A percentile compares a stretch with the other conserved stretches of the same genome.
These are phyloP conservation scores for Orientallactaga bullata DNA, from an alignment of 2,113 vertebrate genomes.

Conservation along the genomic window DNA sequence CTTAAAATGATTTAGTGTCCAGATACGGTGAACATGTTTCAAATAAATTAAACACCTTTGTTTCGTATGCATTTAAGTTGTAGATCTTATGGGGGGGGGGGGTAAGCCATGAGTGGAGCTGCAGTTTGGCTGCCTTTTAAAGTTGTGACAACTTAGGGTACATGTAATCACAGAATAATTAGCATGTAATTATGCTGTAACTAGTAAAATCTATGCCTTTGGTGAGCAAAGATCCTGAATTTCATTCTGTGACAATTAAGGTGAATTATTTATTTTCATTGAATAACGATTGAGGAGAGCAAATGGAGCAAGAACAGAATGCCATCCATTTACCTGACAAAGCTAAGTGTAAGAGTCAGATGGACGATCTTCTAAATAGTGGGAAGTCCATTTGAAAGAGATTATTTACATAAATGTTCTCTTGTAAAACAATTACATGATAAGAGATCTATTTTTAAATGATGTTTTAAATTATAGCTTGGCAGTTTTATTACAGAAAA, in stretches of 20 bases:
- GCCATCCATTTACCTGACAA: slow-evolving; percentile 48
- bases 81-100: slow-evolving; percentile 53
- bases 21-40: slow-evolving; percentile 43
- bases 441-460: neutral
- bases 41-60: slow-evolving; percentile 66
- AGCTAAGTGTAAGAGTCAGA: slow-evolving; percentile 38
- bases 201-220: slow-evolving; percentile 73
- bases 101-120: slow-evolving; percentile 71
- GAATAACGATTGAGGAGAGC: slow-evolving; percentile 69
- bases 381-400: slow-evolving; percentile 49
- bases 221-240: slow-evolving; percentile 71
- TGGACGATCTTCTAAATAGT: slow-evolving; percentile 5
- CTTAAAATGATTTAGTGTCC: slow-evolving; percentile 58
- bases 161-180: slow-evolving; percentile 86
- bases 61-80: slow-evolving; percentile 69
- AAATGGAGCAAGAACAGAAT: slow-evolving; percentile 48
- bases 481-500: slow-evolving; percentile 48
- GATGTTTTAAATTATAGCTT: slow-evolving; percentile 56
- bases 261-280: slow-evolving; percentile 79
- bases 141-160: slow-evolving; percentile 82
- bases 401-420: slow-evolving; percentile 57
- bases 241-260: slow-evolving; percentile 68
- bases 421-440: slow-evolving; percentile 44
- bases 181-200: slow-evolving; percentile 82
- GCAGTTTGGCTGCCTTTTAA: slow-evolving; percentile 77